Evolutionary conservation across 2,888 invertebrate genomes (phyloP).

Genomic region (Agrotis exclamationis): DNA sequence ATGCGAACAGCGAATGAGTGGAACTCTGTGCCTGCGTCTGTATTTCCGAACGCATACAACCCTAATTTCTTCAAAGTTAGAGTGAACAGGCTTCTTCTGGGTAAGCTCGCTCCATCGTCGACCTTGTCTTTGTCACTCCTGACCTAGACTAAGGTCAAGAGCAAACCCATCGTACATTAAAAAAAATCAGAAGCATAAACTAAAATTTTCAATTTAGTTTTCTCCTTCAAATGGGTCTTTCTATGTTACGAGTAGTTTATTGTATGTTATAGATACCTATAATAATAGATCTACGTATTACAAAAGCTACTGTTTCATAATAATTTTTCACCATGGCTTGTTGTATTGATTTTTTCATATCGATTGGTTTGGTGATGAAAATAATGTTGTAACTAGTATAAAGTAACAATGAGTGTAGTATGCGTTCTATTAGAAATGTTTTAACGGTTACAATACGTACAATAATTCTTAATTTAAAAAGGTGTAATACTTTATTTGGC

Average conservation of each 20-base stretch:
- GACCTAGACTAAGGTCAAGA: no score
- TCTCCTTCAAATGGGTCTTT: not conserved
- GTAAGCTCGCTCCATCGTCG: no score
- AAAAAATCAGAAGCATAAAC: not conserved
- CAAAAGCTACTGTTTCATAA: constrained; percentile 16
- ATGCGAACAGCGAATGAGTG: no score
- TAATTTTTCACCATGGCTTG: constrained; percentile 18
- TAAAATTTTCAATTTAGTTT: not conserved
- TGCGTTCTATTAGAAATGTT: constrained; percentile 7
- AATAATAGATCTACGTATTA: not conserved
- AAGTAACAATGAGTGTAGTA: constrained; percentile 3
- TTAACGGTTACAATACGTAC: constrained; percentile 10
- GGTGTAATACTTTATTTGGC: not conserved
- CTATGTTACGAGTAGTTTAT: not conserved
- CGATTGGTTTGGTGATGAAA: constrained; percentile 8
- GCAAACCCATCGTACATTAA: no score
- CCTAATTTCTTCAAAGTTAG: no score
- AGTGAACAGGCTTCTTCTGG: no score
- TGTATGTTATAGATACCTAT: not conserved
- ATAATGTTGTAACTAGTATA: constrained; percentile 23
- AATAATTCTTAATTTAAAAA: constrained; percentile 12
- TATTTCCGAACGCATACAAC: no score
- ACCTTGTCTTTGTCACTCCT: no score
- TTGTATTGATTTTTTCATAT: constrained; percentile 19
- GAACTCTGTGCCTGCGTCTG: no score